Conservation (phyloP, 2,113 vertebrate species). For the Atherinomorus stipes region DNA sequence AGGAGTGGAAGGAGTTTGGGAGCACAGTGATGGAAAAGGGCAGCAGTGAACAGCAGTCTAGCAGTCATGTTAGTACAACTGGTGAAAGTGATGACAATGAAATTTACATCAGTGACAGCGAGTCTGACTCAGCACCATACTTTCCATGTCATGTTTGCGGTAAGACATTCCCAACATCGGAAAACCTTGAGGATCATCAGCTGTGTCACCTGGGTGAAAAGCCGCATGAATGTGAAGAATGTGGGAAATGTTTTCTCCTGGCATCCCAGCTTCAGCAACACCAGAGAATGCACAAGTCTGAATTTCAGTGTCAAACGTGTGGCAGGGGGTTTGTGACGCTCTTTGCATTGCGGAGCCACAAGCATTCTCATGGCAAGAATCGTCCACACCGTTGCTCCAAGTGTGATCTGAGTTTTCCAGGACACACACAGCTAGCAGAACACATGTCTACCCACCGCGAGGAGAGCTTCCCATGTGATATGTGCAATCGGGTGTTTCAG, state of each 20-base stretch:
- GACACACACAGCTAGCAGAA: slow-evolving; percentile 75
- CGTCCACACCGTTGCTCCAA: slow-evolving; percentile 80
- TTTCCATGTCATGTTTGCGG: slow-evolving; percentile 86
- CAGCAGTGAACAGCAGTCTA: slow-evolving; percentile 29
- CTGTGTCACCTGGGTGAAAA: slow-evolving; percentile 85
- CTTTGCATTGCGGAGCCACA: slow-evolving; percentile 83
- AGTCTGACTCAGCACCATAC: slow-evolving; percentile 83
- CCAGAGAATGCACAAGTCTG: slow-evolving; percentile 83
- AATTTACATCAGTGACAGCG: slow-evolving; percentile 58
- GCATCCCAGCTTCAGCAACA: slow-evolving; percentile 84
- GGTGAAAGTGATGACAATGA: slow-evolving; percentile 51
- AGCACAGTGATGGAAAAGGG: slow-evolving; percentile 22
- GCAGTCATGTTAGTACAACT: slow-evolving; percentile 44
- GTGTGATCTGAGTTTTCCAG: slow-evolving; percentile 79
- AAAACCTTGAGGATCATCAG: slow-evolving; percentile 85
- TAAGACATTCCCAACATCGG: slow-evolving; percentile 83
- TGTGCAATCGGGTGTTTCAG: slow-evolving; percentile 80
- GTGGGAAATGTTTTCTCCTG: slow-evolving; percentile 83
- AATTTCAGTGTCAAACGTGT: slow-evolving; percentile 85
- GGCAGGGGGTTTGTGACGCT: slow-evolving; percentile 83
- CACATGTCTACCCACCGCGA: slow-evolving; percentile 82
- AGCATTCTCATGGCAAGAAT: slow-evolving; percentile 78
- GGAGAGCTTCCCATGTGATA: slow-evolving; percentile 85
- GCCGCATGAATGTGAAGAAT: slow-evolving; percentile 84
- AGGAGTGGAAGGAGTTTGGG: slow-evolving; percentile 22